A percentile compares a stretch with the other conserved stretches of the same genome.
These are phyloP conservation scores for Charina bottae DNA, from an alignment of 2,113 vertebrate genomes.

Conservation along the genomic window DNA sequence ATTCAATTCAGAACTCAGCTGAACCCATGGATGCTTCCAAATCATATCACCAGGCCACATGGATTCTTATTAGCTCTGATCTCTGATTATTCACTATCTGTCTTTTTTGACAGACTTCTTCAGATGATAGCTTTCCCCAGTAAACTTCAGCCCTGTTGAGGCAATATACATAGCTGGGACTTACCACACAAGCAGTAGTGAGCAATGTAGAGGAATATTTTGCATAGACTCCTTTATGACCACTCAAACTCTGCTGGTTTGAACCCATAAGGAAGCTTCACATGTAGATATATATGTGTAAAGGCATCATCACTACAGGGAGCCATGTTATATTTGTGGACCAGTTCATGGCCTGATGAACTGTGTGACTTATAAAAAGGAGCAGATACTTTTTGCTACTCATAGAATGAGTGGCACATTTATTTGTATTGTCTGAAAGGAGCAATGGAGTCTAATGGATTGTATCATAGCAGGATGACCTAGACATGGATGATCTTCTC, in stretches of 20 bases:
- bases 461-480: too few relatives aligned
- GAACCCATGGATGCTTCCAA: not conserved
- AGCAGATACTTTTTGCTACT: not conserved
- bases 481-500: not conserved
- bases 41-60: slow-evolving; percentile 41
- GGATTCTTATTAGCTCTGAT: slow-evolving; percentile 26
- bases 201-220: too few relatives aligned
- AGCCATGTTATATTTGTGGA: not conserved
- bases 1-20: slow-evolving; percentile 27
- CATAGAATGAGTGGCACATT: not conserved
- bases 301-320: not conserved
- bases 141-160: not conserved
- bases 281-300: too few relatives aligned
- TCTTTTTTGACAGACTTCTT: slow-evolving; percentile 46
- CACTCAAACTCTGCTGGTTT: too few relatives aligned
- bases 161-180: too few relatives aligned
- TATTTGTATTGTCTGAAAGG: not conserved
- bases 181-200: too few relatives aligned
- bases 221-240: too few relatives aligned
- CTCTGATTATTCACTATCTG: slow-evolving; percentile 25
- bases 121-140: slow-evolving; percentile 20
- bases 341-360: not conserved
- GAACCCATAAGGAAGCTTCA: too few relatives aligned
- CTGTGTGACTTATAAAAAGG: not conserved
- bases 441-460: too few relatives aligned